Base-by-base conservation (phyloP, 2,113 vertebrate genomes). In the Amblyornis subalaris region DNA sequence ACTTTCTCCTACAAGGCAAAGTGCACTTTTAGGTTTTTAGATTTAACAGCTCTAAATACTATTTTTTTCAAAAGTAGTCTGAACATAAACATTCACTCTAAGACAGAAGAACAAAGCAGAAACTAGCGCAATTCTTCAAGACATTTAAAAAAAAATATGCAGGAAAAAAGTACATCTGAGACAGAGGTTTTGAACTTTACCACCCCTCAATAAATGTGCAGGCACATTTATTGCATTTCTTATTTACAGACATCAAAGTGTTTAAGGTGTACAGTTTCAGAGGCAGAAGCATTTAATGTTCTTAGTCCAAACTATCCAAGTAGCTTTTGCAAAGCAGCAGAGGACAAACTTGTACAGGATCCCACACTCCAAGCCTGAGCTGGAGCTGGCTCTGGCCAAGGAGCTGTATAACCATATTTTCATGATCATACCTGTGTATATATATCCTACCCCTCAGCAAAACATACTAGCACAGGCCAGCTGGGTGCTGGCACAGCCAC, bases 131-230 rank as follows among this genome's bases (percentile, higher is more conserved):
- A 7, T 36, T 64, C 70, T 69, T 40, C 17, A 47, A 69, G 9
- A 25, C 6, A 3, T 33, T 81, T 8, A 9, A 47, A 64, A 76
- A 35, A 48, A 40, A 10, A 24, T 0, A 42, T 12, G 6, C 15
- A 42, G 14, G 8, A 9, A 31, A 54, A 31, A 72, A 58, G 12
- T 6, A 45, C 18, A 42, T 54, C 62, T 22, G 8, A 60, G 50
- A 48, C 15, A 55, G 0, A 70, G 9, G 12, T 44, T 73, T 78
- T 90, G 17, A 85, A 64, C 33, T 71, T 85, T 14, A 58, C 20
- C 25, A 50, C 4, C 11, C 5, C 18, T 7, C 4, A 33, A 28
- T 1, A 44, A n/a, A 40, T 0, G 0, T 5, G 19, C 16, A 62
- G 0, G 1, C 31, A 35, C 58, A n/a, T 55, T 51, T 47, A 73